Percentiles rank a stretch among this genome's conserved stretches.
phyloP scores from a whole-genome alignment of 2,888 invertebrate species.

The Thumatha senex region DNA sequence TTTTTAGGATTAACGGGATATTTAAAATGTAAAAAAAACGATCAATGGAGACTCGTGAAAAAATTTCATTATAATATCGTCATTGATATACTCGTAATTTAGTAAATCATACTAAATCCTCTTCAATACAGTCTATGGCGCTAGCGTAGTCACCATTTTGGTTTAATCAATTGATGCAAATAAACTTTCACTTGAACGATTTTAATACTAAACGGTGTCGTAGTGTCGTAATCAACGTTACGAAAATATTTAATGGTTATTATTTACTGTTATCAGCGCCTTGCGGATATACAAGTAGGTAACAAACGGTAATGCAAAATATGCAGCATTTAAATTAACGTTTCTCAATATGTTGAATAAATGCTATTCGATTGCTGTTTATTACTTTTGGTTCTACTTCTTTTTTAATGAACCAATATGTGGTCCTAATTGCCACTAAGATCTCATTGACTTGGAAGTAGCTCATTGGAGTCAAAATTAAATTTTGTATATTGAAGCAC shows the following conservation, averaged over 20 bases:
- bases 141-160: background rate
- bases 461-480: too few relatives aligned
- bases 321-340: background rate
- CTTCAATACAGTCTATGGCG: too few relatives aligned
- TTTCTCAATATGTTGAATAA: background rate
- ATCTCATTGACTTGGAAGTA: background rate
- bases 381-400: background rate
- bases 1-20: too few relatives aligned
- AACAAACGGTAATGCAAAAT: conserved; percentile 1
- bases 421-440: background rate
- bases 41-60: too few relatives aligned
- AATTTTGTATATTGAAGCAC: too few relatives aligned
- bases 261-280: conserved; percentile 16
- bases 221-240: conserved; percentile 14
- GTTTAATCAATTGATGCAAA: conserved; percentile 13
- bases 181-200: conserved; percentile 24
- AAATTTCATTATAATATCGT: too few relatives aligned
- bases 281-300: conserved; percentile 13
- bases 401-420: background rate
- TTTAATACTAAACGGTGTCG: conserved; percentile 11
- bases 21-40: too few relatives aligned
- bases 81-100: too few relatives aligned
- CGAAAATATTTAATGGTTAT: conserved; percentile 18
- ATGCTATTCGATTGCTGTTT: background rate
- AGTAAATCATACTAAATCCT: too few relatives aligned